Evolutionary conservation across 2,888 invertebrate genomes (phyloP).

Genomic region (Drosophila colorata): DNA sequence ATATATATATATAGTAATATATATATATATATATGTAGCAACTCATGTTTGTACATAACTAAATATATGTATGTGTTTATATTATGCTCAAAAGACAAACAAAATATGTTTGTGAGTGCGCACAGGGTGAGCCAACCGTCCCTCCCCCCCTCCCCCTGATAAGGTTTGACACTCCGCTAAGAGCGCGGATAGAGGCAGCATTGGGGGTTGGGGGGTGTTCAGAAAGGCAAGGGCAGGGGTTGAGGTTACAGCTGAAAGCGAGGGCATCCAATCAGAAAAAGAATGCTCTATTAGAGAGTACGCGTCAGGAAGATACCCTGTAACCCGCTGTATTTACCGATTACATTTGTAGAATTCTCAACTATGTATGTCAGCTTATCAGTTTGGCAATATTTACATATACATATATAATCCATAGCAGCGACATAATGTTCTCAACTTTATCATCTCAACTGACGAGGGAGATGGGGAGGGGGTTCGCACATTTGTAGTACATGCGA

Average conservation of each 20-base stretch:
- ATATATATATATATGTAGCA: constrained; percentile 8
- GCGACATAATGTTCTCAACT: constrained; percentile 15
- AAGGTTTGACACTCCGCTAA: constrained; percentile 50
- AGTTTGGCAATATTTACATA: constrained; percentile 13
- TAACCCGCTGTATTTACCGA: background rate
- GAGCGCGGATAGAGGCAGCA: constrained; percentile 21
- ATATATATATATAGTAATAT: constrained; percentile 4
- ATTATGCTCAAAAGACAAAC: constrained; percentile 14
- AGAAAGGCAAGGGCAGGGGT: background rate
- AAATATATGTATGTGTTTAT: background rate
- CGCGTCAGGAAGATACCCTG: background rate
- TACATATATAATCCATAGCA: background rate
- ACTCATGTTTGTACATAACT: constrained; percentile 5
- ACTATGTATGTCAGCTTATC: constrained; percentile 16
- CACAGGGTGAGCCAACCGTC: constrained; percentile 8
- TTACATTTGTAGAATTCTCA: background rate
- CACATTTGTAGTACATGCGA: constrained; percentile 20
- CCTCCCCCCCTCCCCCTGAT: constrained; percentile 14
- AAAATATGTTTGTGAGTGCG: constrained; percentile 20
- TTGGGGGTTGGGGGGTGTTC: background rate
- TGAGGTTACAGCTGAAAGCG: background rate
- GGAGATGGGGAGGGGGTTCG: background rate
- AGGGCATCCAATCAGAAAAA: too few relatives aligned
- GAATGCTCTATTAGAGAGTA: background rate
- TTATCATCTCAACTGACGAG: constrained; percentile 15